Evolutionary conservation across 2,888 invertebrate genomes (phyloP).

Genomic region (Brachylomia viminalis): DNA sequence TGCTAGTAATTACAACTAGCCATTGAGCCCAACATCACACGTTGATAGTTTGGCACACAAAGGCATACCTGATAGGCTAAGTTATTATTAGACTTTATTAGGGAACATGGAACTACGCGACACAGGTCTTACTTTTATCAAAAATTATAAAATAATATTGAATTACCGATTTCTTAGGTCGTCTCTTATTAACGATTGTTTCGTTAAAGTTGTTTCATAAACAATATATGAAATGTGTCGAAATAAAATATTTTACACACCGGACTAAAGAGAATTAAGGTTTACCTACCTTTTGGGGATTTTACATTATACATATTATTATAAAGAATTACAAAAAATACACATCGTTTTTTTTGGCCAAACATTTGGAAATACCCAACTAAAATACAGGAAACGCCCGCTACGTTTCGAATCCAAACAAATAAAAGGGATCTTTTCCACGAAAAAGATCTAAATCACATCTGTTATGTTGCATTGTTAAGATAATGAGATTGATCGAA

Average conservation of each 20-base stretch:
- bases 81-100: conserved; percentile 3
- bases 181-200: not conserved
- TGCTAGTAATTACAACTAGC: conserved; percentile 36
- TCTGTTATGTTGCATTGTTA: conserved; percentile 44
- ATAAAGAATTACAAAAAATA: not conserved
- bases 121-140: not conserved
- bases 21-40: conserved; percentile 27
- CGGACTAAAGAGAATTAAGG: not conserved
- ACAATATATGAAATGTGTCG: not conserved
- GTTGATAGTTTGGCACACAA: conserved; percentile 27
- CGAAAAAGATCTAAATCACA: conserved; percentile 46
- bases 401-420: conserved; percentile 11
- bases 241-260: not conserved
- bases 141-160: not conserved
- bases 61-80: conserved; percentile 14
- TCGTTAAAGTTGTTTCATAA: no score
- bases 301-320: no score
- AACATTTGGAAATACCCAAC: not conserved
- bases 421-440: conserved; percentile 15
- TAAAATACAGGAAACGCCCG: conserved; percentile 4
- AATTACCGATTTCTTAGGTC: not conserved
- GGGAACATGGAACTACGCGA: not conserved
- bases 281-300: not conserved
- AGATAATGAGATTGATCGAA: conserved; percentile 41
- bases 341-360: not conserved